Evolutionary conservation across 2,113 vertebrate genomes (phyloP).

Genomic region (Callipepla squamata): DNA sequence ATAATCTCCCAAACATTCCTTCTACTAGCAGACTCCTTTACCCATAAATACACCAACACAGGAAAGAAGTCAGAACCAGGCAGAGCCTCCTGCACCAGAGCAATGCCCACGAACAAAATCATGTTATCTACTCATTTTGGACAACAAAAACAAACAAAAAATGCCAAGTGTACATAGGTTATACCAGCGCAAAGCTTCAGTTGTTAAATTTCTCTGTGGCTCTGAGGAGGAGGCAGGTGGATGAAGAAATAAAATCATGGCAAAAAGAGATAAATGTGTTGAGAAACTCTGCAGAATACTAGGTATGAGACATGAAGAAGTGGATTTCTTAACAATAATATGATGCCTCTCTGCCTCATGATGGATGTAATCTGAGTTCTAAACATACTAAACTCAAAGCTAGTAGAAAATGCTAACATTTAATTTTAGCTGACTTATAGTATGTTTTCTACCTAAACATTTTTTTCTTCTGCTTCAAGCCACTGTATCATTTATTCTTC

Average conservation of each 20-base stretch:
- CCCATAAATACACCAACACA: not conserved
- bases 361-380: not conserved
- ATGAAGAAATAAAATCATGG: not conserved
- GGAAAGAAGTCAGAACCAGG: not conserved
- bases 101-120: not conserved
- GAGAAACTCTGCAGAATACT: conserved; percentile 4
- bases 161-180: not conserved
- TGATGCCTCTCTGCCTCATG: not conserved
- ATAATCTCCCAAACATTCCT: not conserved
- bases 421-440: not conserved
- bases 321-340: not conserved
- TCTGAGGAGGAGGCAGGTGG: not conserved
- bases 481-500: not conserved
- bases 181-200: not conserved
- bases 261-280: not conserved
- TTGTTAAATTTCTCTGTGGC: not conserved
- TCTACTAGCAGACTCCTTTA: not conserved
- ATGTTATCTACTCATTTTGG: not conserved
- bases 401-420: not conserved
- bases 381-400: not conserved
- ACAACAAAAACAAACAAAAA: not conserved
- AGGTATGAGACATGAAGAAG: not conserved
- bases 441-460: not conserved
- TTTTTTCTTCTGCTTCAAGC: not conserved
- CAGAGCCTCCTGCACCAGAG: not conserved